These are phyloP conservation scores for Oncorhynchus nerka DNA, from an alignment of 2,113 vertebrate genomes.

Conservation along the genomic window DNA sequence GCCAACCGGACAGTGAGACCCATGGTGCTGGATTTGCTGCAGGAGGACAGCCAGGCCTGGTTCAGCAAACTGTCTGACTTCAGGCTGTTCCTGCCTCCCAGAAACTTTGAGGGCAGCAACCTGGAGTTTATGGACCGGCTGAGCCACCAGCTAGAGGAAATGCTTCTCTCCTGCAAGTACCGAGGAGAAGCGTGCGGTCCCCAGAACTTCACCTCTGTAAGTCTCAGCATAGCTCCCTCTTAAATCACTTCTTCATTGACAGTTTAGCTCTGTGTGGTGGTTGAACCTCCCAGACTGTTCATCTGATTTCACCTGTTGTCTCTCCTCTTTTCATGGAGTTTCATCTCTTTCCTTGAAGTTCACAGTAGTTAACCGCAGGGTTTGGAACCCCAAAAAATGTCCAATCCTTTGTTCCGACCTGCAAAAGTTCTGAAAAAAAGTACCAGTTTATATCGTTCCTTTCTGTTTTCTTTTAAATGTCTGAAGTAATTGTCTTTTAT, in stretches of 20 bases:
- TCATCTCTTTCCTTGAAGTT: too few relatives aligned
- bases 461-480: too few relatives aligned
- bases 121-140: slow-evolving; percentile 94
- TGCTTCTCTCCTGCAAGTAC: slow-evolving; percentile 97
- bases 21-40: slow-evolving; percentile 86
- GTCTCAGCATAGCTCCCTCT: slow-evolving; percentile 57
- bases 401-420: too few relatives aligned
- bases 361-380: too few relatives aligned
- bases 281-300: too few relatives aligned
- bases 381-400: too few relatives aligned
- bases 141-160: slow-evolving; percentile 96
- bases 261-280: too few relatives aligned
- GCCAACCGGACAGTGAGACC: slow-evolving; percentile 90
- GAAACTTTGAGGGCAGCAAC: slow-evolving; percentile 95
- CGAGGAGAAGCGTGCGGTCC: slow-evolving; percentile 90
- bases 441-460: too few relatives aligned
- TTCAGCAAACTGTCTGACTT: slow-evolving; percentile 96
- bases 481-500: too few relatives aligned
- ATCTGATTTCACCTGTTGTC: too few relatives aligned
- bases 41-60: slow-evolving; percentile 88
- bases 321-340: too few relatives aligned
- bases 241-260: background rate
- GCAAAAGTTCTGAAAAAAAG: too few relatives aligned
- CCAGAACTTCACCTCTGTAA: slow-evolving; percentile 98
- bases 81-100: slow-evolving; percentile 91